These are phyloP conservation scores for Diuraphis noxia DNA, from an alignment of 1,140 invertebrate genomes.

Conservation along the genomic window DNA sequence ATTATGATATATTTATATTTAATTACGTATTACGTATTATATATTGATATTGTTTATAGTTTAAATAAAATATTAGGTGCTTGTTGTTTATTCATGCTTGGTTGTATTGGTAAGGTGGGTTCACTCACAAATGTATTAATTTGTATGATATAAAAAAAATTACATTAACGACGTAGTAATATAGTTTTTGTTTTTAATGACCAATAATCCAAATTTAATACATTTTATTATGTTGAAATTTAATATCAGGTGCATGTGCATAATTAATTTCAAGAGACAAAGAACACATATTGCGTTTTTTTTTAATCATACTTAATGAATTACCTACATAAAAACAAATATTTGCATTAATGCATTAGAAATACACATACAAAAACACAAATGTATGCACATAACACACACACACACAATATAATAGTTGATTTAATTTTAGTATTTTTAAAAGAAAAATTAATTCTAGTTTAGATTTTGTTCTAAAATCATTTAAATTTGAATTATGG, in stretches of 20 bases:
- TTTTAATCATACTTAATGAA: slow-evolving; percentile 16
- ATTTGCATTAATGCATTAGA: background rate
- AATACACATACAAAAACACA: background rate
- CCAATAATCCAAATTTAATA: background rate
- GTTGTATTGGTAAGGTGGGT: background rate
- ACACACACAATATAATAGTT: background rate
- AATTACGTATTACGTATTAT: background rate
- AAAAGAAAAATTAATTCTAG: background rate
- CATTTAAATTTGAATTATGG: background rate
- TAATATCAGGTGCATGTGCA: background rate
- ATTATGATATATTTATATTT: background rate
- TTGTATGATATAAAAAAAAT: background rate
- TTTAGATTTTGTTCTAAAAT: background rate
- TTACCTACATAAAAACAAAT: background rate
- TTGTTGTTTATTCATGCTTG: background rate
- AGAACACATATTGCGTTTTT: background rate
- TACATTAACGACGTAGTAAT: background rate
- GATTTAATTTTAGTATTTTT: background rate
- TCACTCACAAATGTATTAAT: background rate
- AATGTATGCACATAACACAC: background rate
- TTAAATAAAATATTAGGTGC: background rate
- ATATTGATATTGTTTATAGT: background rate
- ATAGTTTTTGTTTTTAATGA: background rate
- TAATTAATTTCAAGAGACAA: slow-evolving; percentile 17
- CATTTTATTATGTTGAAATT: background rate